Base-by-base conservation (phyloP, 2,888 invertebrate species). In the Phortica magna region DNA sequence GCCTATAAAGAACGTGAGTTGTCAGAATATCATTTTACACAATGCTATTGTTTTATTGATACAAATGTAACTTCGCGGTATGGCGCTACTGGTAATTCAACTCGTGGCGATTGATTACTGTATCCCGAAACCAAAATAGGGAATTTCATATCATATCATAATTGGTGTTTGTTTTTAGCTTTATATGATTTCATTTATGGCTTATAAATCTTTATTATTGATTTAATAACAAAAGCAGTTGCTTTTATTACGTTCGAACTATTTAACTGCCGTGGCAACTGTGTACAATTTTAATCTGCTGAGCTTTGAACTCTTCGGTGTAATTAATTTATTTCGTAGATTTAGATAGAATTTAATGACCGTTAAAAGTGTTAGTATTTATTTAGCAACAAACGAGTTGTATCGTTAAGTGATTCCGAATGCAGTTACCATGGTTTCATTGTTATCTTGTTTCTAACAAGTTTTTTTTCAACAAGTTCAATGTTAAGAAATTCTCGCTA, bases 321-420 rank as follows among this genome's bases (percentile, higher is more conserved):
- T 19, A 41, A 72, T 72, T 59, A 19, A 72, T 72, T 59, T 39
- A 53, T 14, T 64, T 61, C 14, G 75, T 59, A 65, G 78, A 81
- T 81, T 85, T 82, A 78, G 79, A 75, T 87, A 83, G 83, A 31
- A 31, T 31, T 31, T 31, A 4, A 31, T 31, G 31, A 31, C 31
- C 31, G 31, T 31, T 31, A 31, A 31, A 31, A 31, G 31, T 31
- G 1, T 2, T 31, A 31, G 31, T 31, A n/a, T n/a, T n/a, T n/a
- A n/a, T n/a, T n/a, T n/a, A n/a, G n/a, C n/a, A n/a, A n/a, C n/a
- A 31, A 31, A 31, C 31, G 2, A 2, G 31, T 31, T 4, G 31
- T 31, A 31, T 31, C 31, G 31, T 31, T 81, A 76, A 77, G 75
- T 76, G 76, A 43, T 65, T 55, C 59, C 70, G 70, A 77, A 72